phyloP scores from a whole-genome alignment of 2,797 vertebrate genomes.

The Cyprinella venusta region DNA sequence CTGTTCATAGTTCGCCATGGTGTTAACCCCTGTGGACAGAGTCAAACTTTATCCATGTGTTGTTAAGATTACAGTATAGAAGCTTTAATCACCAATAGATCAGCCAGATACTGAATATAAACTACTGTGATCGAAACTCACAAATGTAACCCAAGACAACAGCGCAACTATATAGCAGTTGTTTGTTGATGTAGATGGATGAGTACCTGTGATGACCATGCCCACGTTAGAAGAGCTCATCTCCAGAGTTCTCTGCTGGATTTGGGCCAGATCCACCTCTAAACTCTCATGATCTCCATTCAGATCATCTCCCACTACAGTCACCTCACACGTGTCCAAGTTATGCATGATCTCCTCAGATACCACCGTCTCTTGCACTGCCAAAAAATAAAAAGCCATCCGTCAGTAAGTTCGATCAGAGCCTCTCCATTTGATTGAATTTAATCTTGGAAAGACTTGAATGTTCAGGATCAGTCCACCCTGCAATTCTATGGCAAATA shows the following conservation, averaged over 20 bases:
- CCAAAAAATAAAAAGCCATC: constrained; percentile 27
- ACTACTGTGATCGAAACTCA: not conserved
- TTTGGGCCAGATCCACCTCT: constrained; percentile 85
- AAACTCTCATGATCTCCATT: constrained; percentile 91
- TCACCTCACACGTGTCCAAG: constrained; percentile 94
- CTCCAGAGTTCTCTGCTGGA: constrained; percentile 91
- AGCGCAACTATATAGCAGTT: not conserved
- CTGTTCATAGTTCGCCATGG: constrained; percentile 95
- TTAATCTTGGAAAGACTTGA: not conserved
- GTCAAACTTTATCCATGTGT: not conserved
- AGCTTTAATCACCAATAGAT: not conserved
- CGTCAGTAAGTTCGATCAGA: not conserved
- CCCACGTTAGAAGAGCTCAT: constrained; percentile 90
- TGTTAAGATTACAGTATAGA: not conserved
- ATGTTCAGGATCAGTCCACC: constrained; percentile 9
- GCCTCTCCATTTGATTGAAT: not conserved
- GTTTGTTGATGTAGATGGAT: constrained; percentile 8
- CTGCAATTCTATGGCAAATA: not conserved
- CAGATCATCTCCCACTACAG: constrained; percentile 90
- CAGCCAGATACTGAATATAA: not conserved
- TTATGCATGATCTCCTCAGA: constrained; percentile 99
- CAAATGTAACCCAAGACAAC: not conserved
- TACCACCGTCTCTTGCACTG: constrained; percentile 97
- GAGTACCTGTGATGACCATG: constrained; percentile 87
- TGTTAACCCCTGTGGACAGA: constrained; percentile 86